phyloP scores from a whole-genome alignment of 2,113 vertebrate genomes.

The Salminus brasiliensis region DNA sequence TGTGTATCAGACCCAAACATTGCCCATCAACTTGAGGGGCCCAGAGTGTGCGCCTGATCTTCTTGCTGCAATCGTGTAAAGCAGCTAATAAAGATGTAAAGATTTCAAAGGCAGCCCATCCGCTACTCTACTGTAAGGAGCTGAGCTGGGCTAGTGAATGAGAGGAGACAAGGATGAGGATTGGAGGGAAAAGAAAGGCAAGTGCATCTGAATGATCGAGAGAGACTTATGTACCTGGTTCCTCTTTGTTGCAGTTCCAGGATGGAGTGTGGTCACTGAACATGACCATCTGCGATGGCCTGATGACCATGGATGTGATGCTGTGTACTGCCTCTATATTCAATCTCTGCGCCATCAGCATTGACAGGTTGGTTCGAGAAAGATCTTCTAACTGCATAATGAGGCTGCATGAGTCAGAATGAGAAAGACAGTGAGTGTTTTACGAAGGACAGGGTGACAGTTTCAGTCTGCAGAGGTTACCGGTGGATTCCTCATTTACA shows the following conservation, averaged over 20 bases:
- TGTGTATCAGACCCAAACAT: conserved; percentile 26
- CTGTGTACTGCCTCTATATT: conserved; percentile 95
- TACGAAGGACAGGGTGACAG: neutral
- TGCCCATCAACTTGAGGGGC: conserved; percentile 20
- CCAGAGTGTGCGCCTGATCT: neutral
- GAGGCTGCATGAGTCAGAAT: neutral
- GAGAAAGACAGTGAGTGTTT: neutral
- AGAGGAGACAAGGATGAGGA: neutral
- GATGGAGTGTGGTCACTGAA: conserved; percentile 87
- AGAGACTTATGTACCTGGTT: neutral
- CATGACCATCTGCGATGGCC: conserved; percentile 81
- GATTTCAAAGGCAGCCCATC: conserved; percentile 12
- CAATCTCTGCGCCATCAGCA: conserved; percentile 93
- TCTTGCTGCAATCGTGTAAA: conserved; percentile 8
- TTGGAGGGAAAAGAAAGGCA: neutral
- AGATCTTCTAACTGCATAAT: neutral
- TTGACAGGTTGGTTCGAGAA: conserved; percentile 79
- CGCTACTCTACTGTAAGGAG: neutral
- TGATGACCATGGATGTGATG: conserved; percentile 97
- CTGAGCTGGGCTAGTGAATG: neutral
- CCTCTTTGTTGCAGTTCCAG: conserved; percentile 80
- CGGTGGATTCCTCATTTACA: neutral
- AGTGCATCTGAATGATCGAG: neutral
- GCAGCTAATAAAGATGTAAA: conserved; percentile 20
- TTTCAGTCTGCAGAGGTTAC: neutral